Conservation (phyloP, 1,140 invertebrate species). For the Magallana angulata region DNA sequence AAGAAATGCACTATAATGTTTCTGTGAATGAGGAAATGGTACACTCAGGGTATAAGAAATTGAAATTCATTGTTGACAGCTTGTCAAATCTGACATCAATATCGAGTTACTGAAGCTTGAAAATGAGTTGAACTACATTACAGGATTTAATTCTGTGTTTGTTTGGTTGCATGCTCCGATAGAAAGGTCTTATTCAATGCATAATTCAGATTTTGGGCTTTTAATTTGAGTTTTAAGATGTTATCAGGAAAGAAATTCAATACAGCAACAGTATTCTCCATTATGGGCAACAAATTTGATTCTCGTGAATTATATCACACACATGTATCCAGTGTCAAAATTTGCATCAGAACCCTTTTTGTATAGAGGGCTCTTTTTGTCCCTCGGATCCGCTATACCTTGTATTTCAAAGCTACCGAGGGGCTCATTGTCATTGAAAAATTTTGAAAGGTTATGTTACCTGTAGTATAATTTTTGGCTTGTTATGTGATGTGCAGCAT, state of each 20-base stretch:
- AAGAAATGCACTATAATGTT: too few relatives aligned
- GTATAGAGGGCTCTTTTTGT: neutral
- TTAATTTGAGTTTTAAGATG: conserved; percentile 16
- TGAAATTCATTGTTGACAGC: neutral
- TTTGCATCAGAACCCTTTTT: neutral
- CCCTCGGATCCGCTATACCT: neutral
- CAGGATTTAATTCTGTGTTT: conserved; percentile 15
- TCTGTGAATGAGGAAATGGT: too few relatives aligned
- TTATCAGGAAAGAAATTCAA: conserved; percentile 13
- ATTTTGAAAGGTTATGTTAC: neutral
- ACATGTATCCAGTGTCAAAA: neutral
- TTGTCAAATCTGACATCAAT: neutral
- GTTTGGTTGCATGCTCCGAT: neutral
- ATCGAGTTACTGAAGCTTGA: neutral
- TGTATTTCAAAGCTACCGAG: neutral
- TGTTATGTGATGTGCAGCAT: too few relatives aligned
- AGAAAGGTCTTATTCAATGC: conserved; percentile 20
- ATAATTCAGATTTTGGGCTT: conserved; percentile 3
- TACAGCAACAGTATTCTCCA: neutral
- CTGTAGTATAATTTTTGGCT: too few relatives aligned
- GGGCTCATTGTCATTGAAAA: neutral
- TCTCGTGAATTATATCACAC: neutral
- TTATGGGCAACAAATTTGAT: neutral
- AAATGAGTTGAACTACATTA: neutral
- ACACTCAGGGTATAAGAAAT: too few relatives aligned